These are phyloP conservation scores for Digitonthophagus gazella DNA, from an alignment of 2,888 invertebrate genomes.

Conservation along the genomic window DNA sequence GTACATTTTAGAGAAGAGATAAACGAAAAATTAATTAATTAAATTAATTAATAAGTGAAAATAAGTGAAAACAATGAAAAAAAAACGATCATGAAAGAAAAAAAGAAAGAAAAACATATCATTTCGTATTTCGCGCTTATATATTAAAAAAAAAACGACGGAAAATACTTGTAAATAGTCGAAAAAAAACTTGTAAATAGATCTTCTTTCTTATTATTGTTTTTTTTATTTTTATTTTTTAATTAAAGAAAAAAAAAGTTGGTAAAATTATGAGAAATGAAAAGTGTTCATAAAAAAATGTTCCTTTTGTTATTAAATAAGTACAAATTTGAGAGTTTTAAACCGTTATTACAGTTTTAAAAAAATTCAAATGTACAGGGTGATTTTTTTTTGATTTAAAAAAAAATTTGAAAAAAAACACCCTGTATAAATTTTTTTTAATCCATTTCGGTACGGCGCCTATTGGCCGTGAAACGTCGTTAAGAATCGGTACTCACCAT, in stretches of 20 bases:
- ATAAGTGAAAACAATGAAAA: background rate
- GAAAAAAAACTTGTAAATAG: conserved; percentile 9
- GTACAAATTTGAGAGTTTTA: conserved; percentile 15
- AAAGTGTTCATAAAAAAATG: conserved; percentile 3
- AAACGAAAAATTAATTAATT: background rate
- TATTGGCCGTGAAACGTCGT: too few relatives aligned
- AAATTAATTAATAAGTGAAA: background rate
- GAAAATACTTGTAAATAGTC: conserved; percentile 7
- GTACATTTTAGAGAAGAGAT: background rate
- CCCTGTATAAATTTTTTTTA: too few relatives aligned
- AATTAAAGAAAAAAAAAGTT: background rate
- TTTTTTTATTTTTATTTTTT: conserved; percentile 4
- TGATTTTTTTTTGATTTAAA: background rate
- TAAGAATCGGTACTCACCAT: too few relatives aligned
- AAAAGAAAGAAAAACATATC: conserved; percentile 8
- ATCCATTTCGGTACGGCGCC: too few relatives aligned
- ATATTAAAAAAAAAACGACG: conserved; percentile 7
- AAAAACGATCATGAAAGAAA: background rate
- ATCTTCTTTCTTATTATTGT: conserved; percentile 10
- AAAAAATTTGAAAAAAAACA: background rate
- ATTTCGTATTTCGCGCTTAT: conserved; percentile 7
- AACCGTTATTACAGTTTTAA: background rate
- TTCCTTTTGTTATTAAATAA: background rate
- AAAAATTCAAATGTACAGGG: background rate
- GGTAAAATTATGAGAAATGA: background rate